Conservation (phyloP, 2,113 vertebrate species). For the Condylura cristata region DNA sequence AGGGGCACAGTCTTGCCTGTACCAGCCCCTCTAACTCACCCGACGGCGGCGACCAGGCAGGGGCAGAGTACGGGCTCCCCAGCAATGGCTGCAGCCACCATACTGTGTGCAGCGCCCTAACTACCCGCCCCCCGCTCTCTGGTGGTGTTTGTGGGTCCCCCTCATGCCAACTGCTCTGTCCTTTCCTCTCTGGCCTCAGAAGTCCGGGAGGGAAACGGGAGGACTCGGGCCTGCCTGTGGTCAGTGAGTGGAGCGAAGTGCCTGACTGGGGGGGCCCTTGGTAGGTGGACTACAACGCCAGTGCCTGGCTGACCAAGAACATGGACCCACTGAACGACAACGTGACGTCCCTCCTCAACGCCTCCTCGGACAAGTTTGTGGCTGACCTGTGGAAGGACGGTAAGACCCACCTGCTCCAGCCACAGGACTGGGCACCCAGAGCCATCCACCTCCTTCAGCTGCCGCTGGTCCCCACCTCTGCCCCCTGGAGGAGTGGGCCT, state of each 20-base stretch:
- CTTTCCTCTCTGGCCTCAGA: not conserved
- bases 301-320: conserved; percentile 96
- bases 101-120: not conserved
- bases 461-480: not conserved
- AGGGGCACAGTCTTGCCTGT: too few species aligned
- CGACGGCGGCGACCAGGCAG: not conserved
- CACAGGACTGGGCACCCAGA: too few species aligned
- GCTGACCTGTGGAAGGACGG: conserved; percentile 98
- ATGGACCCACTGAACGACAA: conserved; percentile 99
- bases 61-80: not conserved
- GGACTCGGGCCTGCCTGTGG: not conserved
- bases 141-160: not conserved
- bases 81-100: not conserved
- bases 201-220: not conserved
- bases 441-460: not conserved
- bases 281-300: conserved; percentile 95
- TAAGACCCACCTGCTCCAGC: conserved; percentile 71
- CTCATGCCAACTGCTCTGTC: not conserved
- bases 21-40: not conserved
- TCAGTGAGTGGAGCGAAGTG: not conserved
- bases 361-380: conserved; percentile 94
- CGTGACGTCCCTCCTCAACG: conserved; percentile 92
- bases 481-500: not conserved
- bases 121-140: not conserved
- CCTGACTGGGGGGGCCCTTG: conserved; percentile 48